Evolutionary conservation across 2,888 invertebrate species (phyloP), one percentile per base, ranked within the genome.

Genomic region (Ametastegia equiseti): DNA sequence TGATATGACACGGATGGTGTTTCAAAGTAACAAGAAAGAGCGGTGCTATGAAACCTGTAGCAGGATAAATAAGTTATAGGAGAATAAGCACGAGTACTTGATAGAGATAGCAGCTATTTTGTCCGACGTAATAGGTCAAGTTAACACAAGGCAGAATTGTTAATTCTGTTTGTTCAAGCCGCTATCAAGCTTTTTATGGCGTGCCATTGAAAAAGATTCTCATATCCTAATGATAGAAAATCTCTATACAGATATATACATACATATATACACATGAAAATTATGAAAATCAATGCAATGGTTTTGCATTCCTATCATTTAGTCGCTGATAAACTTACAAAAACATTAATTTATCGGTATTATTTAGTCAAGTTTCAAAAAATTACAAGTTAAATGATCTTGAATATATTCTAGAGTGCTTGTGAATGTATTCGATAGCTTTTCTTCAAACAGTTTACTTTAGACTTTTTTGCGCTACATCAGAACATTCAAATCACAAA

Each of bases 241-340:
- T 75, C 30, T 75, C 54, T 75, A 75, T 54, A 36, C 54, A 36
- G 15, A 75, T 33, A 54, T 71, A 47, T 5, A 36, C 36, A 67
- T 67, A 67, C 6, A 30, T 45, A 45, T 23, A 33, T 54, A 75
- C 36, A 75, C 19, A 75, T 33, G 39, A 80, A 81, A 80, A 84
- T 81, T 67, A 79, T 80, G 82, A 69, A 81, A 69, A 69, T 54
- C 81, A 82, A 82, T 82, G 82, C 47, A 82, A 82, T 79, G 82
- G 33, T 80, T n/a, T 82, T 42, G 82, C 81, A 79, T 80, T 80
- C 42, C 69, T 67, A 69, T 36, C 60, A 82, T 65, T 81, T 47
- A 71, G 75, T 81, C 80, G 81, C 71, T 81, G 77, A 36, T 80
- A 80, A 82, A 81, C 73, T 84, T 9, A 42, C 6, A 42, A 42